Conservation (phyloP, 1,140 invertebrate species). For the Neotoxoptera formosana region DNA sequence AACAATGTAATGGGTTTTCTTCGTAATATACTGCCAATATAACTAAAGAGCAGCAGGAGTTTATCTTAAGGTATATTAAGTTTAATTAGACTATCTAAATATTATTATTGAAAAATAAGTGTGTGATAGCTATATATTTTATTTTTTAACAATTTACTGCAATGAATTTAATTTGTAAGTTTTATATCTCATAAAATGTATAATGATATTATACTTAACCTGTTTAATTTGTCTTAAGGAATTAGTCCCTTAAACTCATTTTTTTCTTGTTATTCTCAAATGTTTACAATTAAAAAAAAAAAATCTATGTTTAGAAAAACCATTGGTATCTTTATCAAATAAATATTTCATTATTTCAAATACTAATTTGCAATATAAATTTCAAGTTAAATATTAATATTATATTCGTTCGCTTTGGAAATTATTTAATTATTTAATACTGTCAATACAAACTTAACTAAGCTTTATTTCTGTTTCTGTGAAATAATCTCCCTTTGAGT, state of each 20-base stretch:
- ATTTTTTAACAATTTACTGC: not conserved
- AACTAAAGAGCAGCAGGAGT: not conserved
- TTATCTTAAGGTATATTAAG: not conserved
- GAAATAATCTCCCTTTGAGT: not conserved
- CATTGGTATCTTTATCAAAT: not conserved
- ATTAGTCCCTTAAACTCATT: not conserved
- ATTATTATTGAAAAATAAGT: slow-evolving; percentile 3
- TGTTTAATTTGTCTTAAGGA: not conserved
- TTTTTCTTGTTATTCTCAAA: not conserved
- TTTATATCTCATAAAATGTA: not conserved
- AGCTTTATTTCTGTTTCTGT: not conserved
- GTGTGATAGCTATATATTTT: slow-evolving; percentile 32
- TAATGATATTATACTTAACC: not conserved
- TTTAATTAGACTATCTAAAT: not conserved
- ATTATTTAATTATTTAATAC: not conserved
- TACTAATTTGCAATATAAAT: not conserved
- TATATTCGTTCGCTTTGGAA: not conserved
- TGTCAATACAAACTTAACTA: not conserved
- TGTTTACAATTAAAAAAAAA: not conserved
- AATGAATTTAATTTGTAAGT: not conserved
- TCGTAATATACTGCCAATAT: not conserved
- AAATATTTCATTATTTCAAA: not conserved
- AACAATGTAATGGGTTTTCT: slow-evolving; percentile 22
- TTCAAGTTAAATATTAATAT: not conserved
- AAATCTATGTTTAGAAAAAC: not conserved